Evolutionary conservation across 1,140 invertebrate genomes (phyloP), one percentile per base, ranked within the genome.

Genomic region (Cheumatopsyche charites): DNA sequence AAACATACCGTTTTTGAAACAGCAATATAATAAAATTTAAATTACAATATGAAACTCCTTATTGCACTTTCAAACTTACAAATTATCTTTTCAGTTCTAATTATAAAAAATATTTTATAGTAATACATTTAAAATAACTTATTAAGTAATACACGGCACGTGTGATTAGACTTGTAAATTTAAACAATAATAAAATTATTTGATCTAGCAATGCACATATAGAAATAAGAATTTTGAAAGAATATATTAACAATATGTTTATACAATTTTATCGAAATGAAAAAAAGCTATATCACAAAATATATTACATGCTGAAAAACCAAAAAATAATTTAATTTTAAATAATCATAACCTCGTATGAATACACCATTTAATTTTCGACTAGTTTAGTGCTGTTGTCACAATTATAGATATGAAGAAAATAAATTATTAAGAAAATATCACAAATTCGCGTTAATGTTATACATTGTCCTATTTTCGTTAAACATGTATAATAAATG

Each of bases 61-160:
- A 52, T 52, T 52, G 47, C 47, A 52, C 47, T 52, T 17, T 52
- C 47, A 17, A 52, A 11, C 6, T 52, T 52, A 17, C 19, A 52
- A 52, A 52, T 7, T 7, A 52, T 9, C 9, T 52, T 52, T 19
- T 52, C 47, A 52, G 19, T 36, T 36, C 15, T 52, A 58, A 55
- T 9, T 23, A 55, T 49, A 23, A 15, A 55, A 19, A 55, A 5
- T 55, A 4, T 55, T 23, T 4, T 19, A 55, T 55, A 7, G 11
- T 12, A 21, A 25, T 58, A 58, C 12, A 58, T 58, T 25, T 23
- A 58, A 52, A 52, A 52, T 52, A 52, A 52, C 47, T 52, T 58
- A 58, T 58, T 58, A 58, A 58, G 55, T 58, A 58, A 58, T 23
- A 58, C 19, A 58, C 55, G 49, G 49, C 49, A 55, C 23, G 21